Evolutionary conservation across 1,140 invertebrate species (phyloP), one percentile per base, ranked within the genome.

Genomic region (Trachymyrmex septentrionalis): DNA sequence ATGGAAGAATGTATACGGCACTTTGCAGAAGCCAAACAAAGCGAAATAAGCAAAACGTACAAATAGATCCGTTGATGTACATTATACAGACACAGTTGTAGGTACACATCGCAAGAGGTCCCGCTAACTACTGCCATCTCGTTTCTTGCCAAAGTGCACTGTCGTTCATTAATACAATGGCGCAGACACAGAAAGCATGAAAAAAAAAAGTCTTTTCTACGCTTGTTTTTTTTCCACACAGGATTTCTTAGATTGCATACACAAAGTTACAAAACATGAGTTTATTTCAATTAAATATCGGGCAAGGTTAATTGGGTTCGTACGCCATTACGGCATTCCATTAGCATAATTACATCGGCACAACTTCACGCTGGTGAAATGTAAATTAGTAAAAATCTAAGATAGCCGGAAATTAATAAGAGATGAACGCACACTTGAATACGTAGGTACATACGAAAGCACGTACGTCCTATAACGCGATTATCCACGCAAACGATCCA

Each of bases 401-500:
- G 38, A 38, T 30, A 14, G 3, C 3, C 27, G 19, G 7, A 19
- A 75, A 84, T 24, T 84, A 84, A 75, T 73, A 63, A 38, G 44
- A 21, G 27, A 1, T 55, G 30, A 44, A 30, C 57, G 77, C 67
- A 34, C 48, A 75, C 55, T 63, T 71, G 82, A 34, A 53, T 57
- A 55, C 27, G n/a, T 9, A 2, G 6, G 19, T n/a, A 30, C n/a
- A 0, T 44, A 44, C 2, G 9, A 44, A 44, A 21, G 34, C 55
- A 77, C 59, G 82, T 72, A 55, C 24, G 61, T 64, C 48, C 59
- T 10, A 44, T 50, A 87, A 64, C 66, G 72, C 85, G 85, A 72
- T 84, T 77, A 87, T 71, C 19, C 59, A 78, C 72, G 78, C 34
- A 78, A 89, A 87, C 87, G 88, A 82, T 57, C 77, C 76, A 34